These are phyloP conservation scores for Cenopis cana DNA, from an alignment of 2,888 invertebrate species.

Conservation along the genomic window DNA sequence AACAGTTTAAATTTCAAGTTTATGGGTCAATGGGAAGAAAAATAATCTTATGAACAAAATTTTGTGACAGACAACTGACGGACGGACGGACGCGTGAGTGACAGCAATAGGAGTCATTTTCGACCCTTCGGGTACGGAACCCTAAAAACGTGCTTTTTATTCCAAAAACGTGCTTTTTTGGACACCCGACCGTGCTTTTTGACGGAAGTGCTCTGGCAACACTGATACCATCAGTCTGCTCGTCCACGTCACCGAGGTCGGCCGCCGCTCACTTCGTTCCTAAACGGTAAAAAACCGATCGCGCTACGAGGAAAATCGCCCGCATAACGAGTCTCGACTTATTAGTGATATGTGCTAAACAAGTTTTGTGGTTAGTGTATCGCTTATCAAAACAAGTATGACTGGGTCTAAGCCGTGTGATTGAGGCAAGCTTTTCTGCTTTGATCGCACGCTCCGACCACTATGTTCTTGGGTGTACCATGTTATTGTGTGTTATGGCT, in stretches of 20 bases:
- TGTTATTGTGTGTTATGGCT: constrained; percentile 10
- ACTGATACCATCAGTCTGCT: constrained; percentile 14
- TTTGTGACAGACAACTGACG: too few relatives aligned
- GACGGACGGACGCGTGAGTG: too few relatives aligned
- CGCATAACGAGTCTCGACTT: constrained; percentile 6
- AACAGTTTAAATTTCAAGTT: too few relatives aligned
- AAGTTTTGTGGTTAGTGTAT: constrained; percentile 17
- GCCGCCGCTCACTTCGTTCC: constrained; percentile 7
- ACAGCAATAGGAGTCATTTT: too few relatives aligned
- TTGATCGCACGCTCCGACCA: background rate
- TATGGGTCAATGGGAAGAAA: too few relatives aligned
- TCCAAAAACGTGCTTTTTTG: too few relatives aligned
- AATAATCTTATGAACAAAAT: too few relatives aligned
- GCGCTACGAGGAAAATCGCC: constrained; percentile 19
- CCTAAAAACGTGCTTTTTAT: too few relatives aligned
- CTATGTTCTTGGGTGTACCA: constrained; percentile 5
- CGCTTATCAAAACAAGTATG: constrained; percentile 27
- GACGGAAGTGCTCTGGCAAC: too few relatives aligned
- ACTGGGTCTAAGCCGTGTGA: constrained; percentile 4
- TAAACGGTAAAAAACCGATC: constrained; percentile 5
- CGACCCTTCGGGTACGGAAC: too few relatives aligned
- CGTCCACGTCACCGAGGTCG: background rate
- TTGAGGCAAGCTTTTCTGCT: background rate
- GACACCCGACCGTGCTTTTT: too few relatives aligned
- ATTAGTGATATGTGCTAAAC: constrained; percentile 14